Evolutionary conservation across 2,888 invertebrate genomes (phyloP).

Genomic region (Pristionchus mayeri): DNA sequence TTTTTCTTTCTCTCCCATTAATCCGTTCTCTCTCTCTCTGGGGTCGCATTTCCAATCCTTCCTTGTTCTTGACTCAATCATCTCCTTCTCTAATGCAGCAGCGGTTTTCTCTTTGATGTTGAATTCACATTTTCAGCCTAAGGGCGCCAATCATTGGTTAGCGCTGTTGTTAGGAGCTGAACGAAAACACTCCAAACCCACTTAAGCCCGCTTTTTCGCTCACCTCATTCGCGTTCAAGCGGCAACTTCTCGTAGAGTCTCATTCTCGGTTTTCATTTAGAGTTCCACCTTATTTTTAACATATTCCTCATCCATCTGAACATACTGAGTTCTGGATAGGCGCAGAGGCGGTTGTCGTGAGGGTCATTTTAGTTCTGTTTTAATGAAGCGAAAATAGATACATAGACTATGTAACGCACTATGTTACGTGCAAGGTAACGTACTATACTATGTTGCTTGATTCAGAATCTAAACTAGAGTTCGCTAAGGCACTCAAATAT

Average conservation of each 20-base stretch:
- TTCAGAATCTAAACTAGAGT: neutral
- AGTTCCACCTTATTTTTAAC: neutral
- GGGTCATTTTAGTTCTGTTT: too few relatives aligned
- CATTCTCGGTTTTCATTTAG: neutral
- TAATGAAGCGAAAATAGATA: too few relatives aligned
- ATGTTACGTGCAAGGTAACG: too few relatives aligned
- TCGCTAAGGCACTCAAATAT: neutral
- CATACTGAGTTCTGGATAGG: too few relatives aligned
- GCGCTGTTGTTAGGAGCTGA: neutral
- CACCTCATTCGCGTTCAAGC: neutral
- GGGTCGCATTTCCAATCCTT: neutral
- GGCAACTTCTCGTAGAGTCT: neutral
- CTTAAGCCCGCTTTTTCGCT: neutral
- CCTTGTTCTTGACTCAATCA: constrained; percentile 11
- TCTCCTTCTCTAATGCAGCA: neutral
- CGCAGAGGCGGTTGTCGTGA: too few relatives aligned
- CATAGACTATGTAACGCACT: too few relatives aligned
- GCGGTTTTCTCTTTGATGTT: neutral
- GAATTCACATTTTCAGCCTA: neutral
- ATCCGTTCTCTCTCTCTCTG: constrained; percentile 15
- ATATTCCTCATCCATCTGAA: too few relatives aligned
- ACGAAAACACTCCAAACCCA: constrained; percentile 19
- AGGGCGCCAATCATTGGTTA: too few relatives aligned
- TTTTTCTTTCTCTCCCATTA: neutral
- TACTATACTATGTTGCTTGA: too few relatives aligned